Conservation (phyloP, 2,888 invertebrate genomes). For the Malthinus seriepunctatus region DNA sequence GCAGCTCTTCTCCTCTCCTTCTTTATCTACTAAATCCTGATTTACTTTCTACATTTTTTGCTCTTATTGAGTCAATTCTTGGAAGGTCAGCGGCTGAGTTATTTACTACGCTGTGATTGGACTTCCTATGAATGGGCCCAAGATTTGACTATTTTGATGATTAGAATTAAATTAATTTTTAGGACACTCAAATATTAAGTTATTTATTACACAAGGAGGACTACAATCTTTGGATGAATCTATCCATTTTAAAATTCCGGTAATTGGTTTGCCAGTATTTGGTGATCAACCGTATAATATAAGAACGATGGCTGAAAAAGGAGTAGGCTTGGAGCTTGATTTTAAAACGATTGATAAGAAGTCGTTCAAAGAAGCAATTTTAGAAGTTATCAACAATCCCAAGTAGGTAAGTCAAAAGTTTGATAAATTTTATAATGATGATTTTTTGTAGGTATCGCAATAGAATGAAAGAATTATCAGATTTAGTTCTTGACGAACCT, state of each 20-base stretch:
- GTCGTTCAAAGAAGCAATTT: conserved; percentile 41
- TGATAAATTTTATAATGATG: not conserved
- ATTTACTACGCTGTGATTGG: no score
- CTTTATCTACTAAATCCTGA: no score
- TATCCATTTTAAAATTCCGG: conserved; percentile 36
- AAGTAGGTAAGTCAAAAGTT: conserved; percentile 9
- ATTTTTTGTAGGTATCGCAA: conserved; percentile 36
- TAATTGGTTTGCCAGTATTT: conserved; percentile 41
- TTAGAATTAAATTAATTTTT: no score
- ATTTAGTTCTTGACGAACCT: conserved; percentile 37
- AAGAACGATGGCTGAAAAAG: not conserved
- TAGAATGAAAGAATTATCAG: conserved; percentile 24
- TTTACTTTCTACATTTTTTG: no score
- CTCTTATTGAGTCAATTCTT: no score
- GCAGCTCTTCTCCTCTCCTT: no score
- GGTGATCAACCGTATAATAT: conserved; percentile 40
- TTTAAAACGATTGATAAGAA: conserved; percentile 42
- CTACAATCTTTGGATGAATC: conserved; percentile 42
- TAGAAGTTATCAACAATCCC: conserved; percentile 26
- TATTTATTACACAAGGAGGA: conserved; percentile 18
- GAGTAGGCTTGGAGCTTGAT: conserved; percentile 46
- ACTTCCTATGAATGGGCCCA: no score
- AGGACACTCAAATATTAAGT: conserved; percentile 9
- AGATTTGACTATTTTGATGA: no score
- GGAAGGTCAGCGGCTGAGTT: no score